Evolutionary conservation across 2,888 invertebrate genomes (phyloP).

Genomic region (Punctoribates punctum): DNA sequence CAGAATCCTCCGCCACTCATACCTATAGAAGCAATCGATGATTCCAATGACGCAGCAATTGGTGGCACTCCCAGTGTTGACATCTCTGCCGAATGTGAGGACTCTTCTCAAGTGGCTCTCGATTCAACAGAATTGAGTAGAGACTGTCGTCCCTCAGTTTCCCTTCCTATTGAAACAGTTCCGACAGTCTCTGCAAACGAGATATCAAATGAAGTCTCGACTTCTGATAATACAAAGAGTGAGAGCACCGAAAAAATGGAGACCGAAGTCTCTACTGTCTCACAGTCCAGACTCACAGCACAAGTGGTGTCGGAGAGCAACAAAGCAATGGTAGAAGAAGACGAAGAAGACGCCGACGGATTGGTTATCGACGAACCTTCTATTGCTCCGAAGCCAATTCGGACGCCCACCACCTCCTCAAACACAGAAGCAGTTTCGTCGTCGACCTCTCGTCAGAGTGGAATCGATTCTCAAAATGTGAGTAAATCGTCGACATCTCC

Average conservation of each 20-base stretch:
- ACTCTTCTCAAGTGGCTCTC: background rate
- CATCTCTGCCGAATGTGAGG: background rate
- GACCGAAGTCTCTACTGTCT: background rate
- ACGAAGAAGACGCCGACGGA: constrained; percentile 54
- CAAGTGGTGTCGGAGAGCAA: constrained; percentile 42
- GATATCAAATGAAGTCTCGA: constrained; percentile 1
- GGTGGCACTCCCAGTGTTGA: constrained; percentile 4
- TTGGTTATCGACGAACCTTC: constrained; percentile 54
- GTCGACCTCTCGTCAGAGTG: constrained; percentile 45
- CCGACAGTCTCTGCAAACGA: background rate
- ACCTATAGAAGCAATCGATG: constrained; percentile 42
- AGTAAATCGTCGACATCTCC: constrained; percentile 45
- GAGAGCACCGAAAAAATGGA: background rate
- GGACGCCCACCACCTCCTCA: background rate
- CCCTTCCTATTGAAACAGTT: background rate
- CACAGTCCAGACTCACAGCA: constrained; percentile 35
- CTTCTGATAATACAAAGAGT: constrained; percentile 3
- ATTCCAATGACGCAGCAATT: constrained; percentile 19
- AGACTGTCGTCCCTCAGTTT: background rate
- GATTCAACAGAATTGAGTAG: background rate
- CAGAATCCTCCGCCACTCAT: constrained; percentile 42
- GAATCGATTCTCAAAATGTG: constrained; percentile 39
- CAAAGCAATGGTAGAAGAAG: constrained; percentile 43
- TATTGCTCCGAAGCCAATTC: constrained; percentile 44
- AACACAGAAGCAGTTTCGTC: constrained; percentile 25